These are phyloP conservation scores for Eupithecia subfuscata DNA, from an alignment of 2,888 invertebrate species.

Conservation along the genomic window DNA sequence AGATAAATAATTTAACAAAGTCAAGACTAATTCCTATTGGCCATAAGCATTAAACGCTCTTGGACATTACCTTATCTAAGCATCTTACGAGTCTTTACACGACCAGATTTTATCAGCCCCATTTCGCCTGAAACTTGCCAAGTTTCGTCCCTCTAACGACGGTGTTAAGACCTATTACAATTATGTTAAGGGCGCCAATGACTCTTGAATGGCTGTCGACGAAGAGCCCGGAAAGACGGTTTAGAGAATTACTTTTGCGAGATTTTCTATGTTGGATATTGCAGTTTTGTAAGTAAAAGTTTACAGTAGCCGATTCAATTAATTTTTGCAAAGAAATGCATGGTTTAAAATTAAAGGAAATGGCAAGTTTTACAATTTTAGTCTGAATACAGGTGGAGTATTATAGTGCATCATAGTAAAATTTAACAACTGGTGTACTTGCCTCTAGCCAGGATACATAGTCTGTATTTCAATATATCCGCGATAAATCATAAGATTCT, in stretches of 20 bases:
- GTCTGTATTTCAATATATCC: no score
- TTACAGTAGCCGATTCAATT: background rate
- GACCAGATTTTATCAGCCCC: conserved; percentile 23
- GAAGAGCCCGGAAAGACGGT: conserved; percentile 9
- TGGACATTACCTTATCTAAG: background rate
- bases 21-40: background rate
- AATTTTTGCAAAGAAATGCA: no score
- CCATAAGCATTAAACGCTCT: background rate
- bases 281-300: background rate
- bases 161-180: conserved; percentile 30
- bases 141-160: conserved; percentile 21
- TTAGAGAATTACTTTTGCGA: conserved; percentile 1
- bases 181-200: conserved; percentile 29
- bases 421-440: no score
- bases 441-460: no score
- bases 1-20: background rate
- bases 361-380: no score
- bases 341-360: no score
- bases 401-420: no score
- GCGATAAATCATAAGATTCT: no score
- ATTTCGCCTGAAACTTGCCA: conserved; percentile 23
- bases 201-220: conserved; percentile 40
- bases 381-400: no score
- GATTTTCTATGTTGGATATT: background rate
- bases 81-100: conserved; percentile 3